phyloP scores from a whole-genome alignment of 2,797 vertebrate genomes.

The Morus bassanus region DNA sequence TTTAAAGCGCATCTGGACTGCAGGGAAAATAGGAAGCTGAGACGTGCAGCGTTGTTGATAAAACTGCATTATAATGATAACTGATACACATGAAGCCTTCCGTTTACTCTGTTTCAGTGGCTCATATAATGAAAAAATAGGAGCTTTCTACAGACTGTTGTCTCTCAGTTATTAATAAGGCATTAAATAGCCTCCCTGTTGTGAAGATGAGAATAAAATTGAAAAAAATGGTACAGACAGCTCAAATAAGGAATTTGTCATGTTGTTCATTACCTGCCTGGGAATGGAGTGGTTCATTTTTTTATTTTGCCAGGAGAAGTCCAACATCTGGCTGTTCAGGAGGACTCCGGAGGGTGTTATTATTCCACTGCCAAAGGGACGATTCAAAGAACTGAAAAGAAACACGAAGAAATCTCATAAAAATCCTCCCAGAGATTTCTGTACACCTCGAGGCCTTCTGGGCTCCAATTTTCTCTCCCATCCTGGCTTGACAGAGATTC shows the following conservation, averaged over 20 bases:
- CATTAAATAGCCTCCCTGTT: background rate
- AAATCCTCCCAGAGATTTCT: background rate
- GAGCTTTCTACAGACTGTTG: background rate
- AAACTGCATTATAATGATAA: background rate
- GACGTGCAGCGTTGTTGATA: background rate
- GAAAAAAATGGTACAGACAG: background rate
- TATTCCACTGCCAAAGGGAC: constrained; percentile 93
- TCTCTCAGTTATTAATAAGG: background rate
- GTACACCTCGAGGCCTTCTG: background rate
- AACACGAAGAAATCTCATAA: background rate
- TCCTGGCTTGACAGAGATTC: background rate
- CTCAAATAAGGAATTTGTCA: background rate
- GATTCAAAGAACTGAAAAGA: constrained; percentile 89
- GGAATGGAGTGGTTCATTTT: constrained; percentile 73
- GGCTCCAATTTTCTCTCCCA: background rate
- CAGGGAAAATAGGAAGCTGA: background rate
- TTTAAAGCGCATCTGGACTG: background rate
- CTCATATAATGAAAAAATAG: background rate
- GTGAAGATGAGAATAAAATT: background rate
- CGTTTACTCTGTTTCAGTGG: background rate
- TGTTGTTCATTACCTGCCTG: constrained; percentile 69
- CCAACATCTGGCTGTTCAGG: constrained; percentile 96
- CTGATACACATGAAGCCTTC: background rate
- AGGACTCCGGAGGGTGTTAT: constrained; percentile 93
- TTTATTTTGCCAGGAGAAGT: constrained; percentile 94